Conservation (phyloP, 2,888 invertebrate genomes). For the Tenthredo notha region DNA sequence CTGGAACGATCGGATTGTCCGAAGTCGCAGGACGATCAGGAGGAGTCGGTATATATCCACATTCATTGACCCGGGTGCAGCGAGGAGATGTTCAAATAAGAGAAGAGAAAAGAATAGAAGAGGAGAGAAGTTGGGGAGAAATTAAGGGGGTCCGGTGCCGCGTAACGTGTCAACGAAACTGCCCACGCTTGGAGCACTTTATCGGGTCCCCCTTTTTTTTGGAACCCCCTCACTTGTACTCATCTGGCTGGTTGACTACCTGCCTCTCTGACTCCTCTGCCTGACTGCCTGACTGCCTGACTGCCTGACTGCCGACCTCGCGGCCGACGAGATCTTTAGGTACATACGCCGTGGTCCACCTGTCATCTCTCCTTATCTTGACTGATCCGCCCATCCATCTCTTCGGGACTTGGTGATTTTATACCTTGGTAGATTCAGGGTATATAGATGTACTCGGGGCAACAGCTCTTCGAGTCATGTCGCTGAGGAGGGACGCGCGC, state of each 20-base stretch:
- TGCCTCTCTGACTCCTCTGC: not conserved
- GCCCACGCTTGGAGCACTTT: slow-evolving; percentile 61
- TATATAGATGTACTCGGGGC: slow-evolving; percentile 19
- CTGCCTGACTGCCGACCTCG: slow-evolving; percentile 34
- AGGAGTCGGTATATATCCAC: not conserved
- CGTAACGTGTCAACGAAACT: slow-evolving; percentile 60
- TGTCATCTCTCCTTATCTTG: slow-evolving; percentile 73
- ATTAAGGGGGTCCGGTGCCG: slow-evolving; percentile 43
- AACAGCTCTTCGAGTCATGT: not conserved
- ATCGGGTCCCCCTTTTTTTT: slow-evolving; percentile 62
- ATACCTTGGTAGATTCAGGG: not conserved
- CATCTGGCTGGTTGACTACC: slow-evolving; percentile 31
- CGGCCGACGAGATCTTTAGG: slow-evolving; percentile 32
- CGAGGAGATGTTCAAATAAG: slow-evolving; percentile 43
- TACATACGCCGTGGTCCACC: slow-evolving; percentile 26
- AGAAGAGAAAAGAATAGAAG: slow-evolving; percentile 59
- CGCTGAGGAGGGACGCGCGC: slow-evolving; percentile 10
- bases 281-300: slow-evolving; percentile 7
- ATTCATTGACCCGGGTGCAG: slow-evolving; percentile 38
- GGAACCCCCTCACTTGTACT: slow-evolving; percentile 64
- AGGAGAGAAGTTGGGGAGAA: slow-evolving; percentile 58
- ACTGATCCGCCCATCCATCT: slow-evolving; percentile 70
- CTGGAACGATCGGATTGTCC: slow-evolving; percentile 35
- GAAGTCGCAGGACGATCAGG: slow-evolving; percentile 11
- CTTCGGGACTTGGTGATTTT: slow-evolving; percentile 55